Percentiles rank a stretch among this genome's conserved stretches.
phyloP scores from a whole-genome alignment of 2,113 vertebrate genomes.

The human region GRCh38 chr4:86555501-86556000 shows the following conservation, averaged over 20 bases:
- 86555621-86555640: background rate
- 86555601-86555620: background rate
- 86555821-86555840: background rate
- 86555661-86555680: background rate
- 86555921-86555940: background rate
- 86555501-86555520: background rate
- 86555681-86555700: background rate
- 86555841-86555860: background rate
- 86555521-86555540: background rate
- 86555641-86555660: background rate
- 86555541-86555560: background rate
- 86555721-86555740: background rate
- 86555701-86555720: conserved; percentile 22
- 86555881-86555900: background rate
- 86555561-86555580: conserved; percentile 1
- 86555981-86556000: background rate
- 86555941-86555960: conserved; percentile 31
- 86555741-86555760: background rate
- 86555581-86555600: background rate
- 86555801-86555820: conserved; percentile 22
- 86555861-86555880: conserved; percentile 13
- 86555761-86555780: background rate
- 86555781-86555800: background rate
- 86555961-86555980: background rate
- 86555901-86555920: background rate